Conservation (phyloP, 2,113 vertebrate species). For the Campylorhamphus procurvoides region DNA sequence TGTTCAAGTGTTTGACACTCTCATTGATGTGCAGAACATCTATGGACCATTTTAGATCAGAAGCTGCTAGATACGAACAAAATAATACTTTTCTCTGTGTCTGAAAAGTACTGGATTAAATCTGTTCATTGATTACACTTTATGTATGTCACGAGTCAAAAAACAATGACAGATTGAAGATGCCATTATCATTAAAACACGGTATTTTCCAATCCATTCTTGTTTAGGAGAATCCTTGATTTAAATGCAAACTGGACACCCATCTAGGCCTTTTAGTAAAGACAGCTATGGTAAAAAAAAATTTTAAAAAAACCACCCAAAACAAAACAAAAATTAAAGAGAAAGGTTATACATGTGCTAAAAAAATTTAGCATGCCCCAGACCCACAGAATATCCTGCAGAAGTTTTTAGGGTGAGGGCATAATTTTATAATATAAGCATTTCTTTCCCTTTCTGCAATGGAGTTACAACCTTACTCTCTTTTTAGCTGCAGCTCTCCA, state of each 20-base stretch:
- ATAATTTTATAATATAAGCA: neutral
- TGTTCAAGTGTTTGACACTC: neutral
- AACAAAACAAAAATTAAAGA: neutral
- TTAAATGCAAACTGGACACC: neutral
- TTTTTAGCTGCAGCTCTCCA: neutral
- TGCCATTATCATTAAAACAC: neutral
- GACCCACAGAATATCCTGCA: neutral
- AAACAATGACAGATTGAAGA: neutral
- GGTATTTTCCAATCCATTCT: neutral
- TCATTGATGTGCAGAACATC: neutral
- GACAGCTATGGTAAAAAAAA: neutral
- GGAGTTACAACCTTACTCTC: neutral
- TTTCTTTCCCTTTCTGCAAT: neutral
- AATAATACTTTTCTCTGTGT: neutral
- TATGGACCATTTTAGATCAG: neutral
- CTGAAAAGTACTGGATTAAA: neutral
- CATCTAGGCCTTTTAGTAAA: neutral
- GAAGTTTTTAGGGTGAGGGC: neutral
- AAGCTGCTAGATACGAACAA: neutral
- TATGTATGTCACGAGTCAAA: neutral
- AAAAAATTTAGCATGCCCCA: neutral
- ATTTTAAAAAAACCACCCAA: too few species aligned
- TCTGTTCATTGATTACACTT: neutral
- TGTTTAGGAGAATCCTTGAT: neutral
- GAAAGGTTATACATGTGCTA: neutral